These are phyloP conservation scores for Drosophila novamexicana DNA, from an alignment of 1,140 invertebrate species.

Conservation along the genomic window DNA sequence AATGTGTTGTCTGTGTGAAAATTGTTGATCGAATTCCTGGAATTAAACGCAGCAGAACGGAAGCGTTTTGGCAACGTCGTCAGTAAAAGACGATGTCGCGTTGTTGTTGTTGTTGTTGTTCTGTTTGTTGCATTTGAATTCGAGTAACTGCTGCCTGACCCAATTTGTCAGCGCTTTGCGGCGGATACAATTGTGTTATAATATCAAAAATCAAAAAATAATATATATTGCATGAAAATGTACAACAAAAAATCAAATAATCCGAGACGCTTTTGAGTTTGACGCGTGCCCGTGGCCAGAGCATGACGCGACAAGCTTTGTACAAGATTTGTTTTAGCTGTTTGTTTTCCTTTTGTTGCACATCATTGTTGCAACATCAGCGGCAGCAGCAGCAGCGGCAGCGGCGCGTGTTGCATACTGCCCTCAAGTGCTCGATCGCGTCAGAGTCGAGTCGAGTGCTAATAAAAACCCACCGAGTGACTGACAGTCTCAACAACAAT, in stretches of 20 bases:
- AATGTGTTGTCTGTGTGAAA: conserved; percentile 66
- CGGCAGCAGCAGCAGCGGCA: conserved; percentile 8
- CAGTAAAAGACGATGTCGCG: conserved; percentile 32
- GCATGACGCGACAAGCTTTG: conserved; percentile 59
- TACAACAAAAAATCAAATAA: neutral
- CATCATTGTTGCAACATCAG: conserved; percentile 84
- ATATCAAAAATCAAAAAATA: conserved; percentile 22
- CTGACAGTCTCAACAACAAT: conserved; percentile 77
- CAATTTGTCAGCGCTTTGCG: conserved; percentile 42
- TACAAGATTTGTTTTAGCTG: conserved; percentile 48
- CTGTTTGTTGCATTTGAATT: conserved; percentile 42
- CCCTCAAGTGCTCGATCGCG: conserved; percentile 59
- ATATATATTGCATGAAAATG: neutral
- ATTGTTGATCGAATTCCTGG: conserved; percentile 69
- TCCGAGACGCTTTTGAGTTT: conserved; percentile 54
- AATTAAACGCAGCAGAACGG: conserved; percentile 66
- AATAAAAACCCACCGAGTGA: conserved; percentile 77
- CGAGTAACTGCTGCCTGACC: conserved; percentile 32
- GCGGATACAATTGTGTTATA: conserved; percentile 36
- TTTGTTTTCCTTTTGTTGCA: conserved; percentile 55
- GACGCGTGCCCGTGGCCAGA: conserved; percentile 71
- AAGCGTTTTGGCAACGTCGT: conserved; percentile 66
- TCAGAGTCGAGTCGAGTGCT: conserved; percentile 61
- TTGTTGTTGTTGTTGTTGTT: conserved; percentile 32
- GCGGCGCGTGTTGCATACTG: conserved; percentile 47